These are phyloP conservation scores for Osmerus mordax DNA, from an alignment of 2,113 vertebrate genomes.

Conservation along the genomic window DNA sequence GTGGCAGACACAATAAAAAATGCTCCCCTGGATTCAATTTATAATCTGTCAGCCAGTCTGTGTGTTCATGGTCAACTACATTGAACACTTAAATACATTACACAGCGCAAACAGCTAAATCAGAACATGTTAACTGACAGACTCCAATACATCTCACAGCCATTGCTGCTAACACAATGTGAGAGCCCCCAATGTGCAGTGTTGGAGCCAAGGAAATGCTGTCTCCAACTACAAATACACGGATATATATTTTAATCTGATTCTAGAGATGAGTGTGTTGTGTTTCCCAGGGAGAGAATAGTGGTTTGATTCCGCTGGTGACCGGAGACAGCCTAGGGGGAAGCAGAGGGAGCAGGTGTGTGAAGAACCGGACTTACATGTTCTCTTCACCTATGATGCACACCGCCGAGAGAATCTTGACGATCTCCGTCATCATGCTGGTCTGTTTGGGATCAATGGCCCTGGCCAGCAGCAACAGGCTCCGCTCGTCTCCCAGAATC, in stretches of 20 bases:
- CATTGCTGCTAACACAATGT: conserved; percentile 27
- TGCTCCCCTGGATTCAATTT: conserved; percentile 65
- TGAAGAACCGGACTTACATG: conserved; percentile 74
- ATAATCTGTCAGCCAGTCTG: conserved; percentile 65
- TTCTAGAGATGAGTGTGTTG: background rate
- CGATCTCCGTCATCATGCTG: conserved; percentile 95
- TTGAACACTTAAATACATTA: conserved; percentile 57
- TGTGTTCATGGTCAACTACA: conserved; percentile 57
- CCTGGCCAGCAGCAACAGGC: conserved; percentile 85
- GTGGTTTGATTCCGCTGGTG: background rate
- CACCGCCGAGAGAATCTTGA: conserved; percentile 95
- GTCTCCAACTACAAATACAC: background rate
- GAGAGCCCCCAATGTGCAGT: conserved; percentile 12
- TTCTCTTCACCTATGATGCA: conserved; percentile 96
- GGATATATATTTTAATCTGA: conserved; percentile 5
- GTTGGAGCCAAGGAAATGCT: conserved; percentile 7
- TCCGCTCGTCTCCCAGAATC: conserved; percentile 90
- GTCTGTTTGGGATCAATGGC: conserved; percentile 94
- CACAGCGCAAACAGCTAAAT: conserved; percentile 55
- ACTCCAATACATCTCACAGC: conserved; percentile 30
- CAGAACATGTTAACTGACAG: conserved; percentile 40
- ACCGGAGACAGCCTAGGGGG: background rate
- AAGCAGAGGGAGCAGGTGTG: background rate
- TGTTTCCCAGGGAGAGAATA: background rate
- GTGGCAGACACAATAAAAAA: conserved; percentile 66